Base-by-base conservation (phyloP, 2,797 vertebrate genomes). In the Tapera naevia region DNA sequence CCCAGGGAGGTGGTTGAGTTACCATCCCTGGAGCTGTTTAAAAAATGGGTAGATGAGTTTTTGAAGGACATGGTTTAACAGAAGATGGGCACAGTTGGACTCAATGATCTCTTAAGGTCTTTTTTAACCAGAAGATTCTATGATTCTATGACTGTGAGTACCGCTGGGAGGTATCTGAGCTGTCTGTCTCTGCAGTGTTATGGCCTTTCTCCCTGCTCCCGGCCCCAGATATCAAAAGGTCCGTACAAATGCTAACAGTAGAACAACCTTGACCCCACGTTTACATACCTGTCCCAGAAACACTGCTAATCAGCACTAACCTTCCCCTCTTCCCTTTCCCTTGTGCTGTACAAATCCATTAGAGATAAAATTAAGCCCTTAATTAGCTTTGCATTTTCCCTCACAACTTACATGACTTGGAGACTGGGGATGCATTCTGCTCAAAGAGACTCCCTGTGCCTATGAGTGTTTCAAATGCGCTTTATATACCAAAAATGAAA, bases 401-500 rank as follows among this genome's bases (percentile, higher is more conserved):
- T 72, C 25, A 50, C 18, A 46, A 87, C 12, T 83, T 75, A 16
- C 0, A 2, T 9, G 30, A 43, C 62, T 78, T 56, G 23, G 33
- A 80, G 51, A 37, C 1, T 16, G 30, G 19, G 22, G 32, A 78
- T 21, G 9, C 27, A 33, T 74, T 92, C 65, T 75, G 37, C 70
- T 79, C n/a, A 79, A 37, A 91, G 66, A 80, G 30, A 78, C 48
- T 82, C 43, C 18, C 41, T 4, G 1, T 33, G 30, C 13, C 58
- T 66, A 10, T 23, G 30, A 82, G 37, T 33, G 17, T 27, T 79
- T 69, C 27, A 66, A 80, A 75, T 14, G 24, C 53, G 56, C 14
- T 91, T 88, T 67, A 89, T 64, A 50, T 17, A 73, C 43, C 22
- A 81, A 95, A 94, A 89, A 12, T 41, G 51, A 82, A 92, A 94